Evolutionary conservation across 2,113 vertebrate species (phyloP).

Genomic region (Trichechus manatus): DNA sequence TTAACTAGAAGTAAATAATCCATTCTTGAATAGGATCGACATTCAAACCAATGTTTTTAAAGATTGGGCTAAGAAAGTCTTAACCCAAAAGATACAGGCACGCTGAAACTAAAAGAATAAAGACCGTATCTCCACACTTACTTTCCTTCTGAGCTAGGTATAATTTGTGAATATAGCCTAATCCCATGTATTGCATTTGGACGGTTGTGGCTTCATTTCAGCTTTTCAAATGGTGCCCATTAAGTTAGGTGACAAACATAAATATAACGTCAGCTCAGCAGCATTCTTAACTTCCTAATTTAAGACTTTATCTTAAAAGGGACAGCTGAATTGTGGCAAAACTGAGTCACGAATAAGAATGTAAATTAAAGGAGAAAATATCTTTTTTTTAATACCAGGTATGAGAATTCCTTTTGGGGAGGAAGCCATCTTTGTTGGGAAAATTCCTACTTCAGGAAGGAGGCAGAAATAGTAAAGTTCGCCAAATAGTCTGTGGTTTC

Average conservation of each 20-base stretch:
- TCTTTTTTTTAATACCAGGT: constrained; percentile 1
- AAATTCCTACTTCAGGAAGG: constrained; percentile 12
- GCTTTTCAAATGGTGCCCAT: constrained; percentile 7
- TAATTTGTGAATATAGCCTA: constrained; percentile 5
- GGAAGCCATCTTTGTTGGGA: background rate
- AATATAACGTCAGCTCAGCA: constrained; percentile 35
- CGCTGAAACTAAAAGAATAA: constrained; percentile 53
- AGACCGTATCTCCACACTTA: background rate
- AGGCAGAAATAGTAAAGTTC: background rate
- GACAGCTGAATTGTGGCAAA: constrained; percentile 34
- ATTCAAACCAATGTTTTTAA: constrained; percentile 34
- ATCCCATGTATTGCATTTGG: background rate
- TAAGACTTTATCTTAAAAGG: constrained; percentile 55
- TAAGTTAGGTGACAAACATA: constrained; percentile 49
- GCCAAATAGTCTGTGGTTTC: constrained; percentile 6
- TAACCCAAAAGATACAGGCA: constrained; percentile 19
- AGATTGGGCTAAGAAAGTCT: constrained; percentile 18
- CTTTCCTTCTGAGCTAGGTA: constrained; percentile 60
- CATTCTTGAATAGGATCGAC: constrained; percentile 21
- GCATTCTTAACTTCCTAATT: constrained; percentile 24
- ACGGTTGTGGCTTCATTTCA: constrained; percentile 47
- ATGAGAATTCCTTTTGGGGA: constrained; percentile 18
- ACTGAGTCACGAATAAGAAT: constrained; percentile 35
- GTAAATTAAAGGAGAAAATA: background rate
- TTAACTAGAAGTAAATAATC: constrained; percentile 42